phyloP scores from a whole-genome alignment of 2,797 vertebrate genomes.

The Lepilemur ruficaudatus region DNA sequence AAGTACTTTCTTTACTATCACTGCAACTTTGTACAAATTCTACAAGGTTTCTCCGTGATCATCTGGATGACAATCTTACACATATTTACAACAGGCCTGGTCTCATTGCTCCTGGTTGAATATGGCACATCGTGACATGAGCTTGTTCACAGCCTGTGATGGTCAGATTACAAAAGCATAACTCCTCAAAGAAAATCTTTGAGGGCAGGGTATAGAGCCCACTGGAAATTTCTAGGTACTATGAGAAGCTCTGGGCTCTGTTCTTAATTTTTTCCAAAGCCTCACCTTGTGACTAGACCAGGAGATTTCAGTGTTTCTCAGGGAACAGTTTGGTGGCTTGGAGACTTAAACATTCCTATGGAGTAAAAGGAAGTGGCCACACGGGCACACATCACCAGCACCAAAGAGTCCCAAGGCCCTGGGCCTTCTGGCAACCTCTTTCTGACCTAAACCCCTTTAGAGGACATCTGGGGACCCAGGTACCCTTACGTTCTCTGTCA shows the following conservation, averaged over 20 bases:
- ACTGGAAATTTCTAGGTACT: constrained; percentile 31
- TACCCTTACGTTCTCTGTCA: not conserved
- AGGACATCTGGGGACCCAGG: not conserved
- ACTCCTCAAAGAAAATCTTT: constrained; percentile 32
- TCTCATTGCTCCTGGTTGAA: not conserved
- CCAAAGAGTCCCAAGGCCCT: not conserved
- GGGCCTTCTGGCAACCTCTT: not conserved
- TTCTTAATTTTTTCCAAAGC: constrained; percentile 14
- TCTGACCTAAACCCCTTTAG: not conserved
- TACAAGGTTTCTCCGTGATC: not conserved
- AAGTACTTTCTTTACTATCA: no score
- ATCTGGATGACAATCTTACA: not conserved
- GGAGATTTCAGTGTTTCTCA: not conserved
- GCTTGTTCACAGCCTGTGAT: not conserved
- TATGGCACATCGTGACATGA: not conserved
- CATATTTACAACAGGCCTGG: not conserved
- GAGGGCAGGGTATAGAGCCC: not conserved
- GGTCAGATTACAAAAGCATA: constrained; percentile 39
- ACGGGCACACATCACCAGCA: not conserved
- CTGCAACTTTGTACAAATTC: not conserved
- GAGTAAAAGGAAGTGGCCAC: not conserved
- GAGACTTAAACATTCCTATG: not conserved
- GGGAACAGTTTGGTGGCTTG: constrained; percentile 13
- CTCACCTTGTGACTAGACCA: not conserved
- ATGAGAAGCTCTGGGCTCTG: not conserved